Base-by-base conservation (phyloP, 2,888 invertebrate genomes). In the Mythimna pallens region DNA sequence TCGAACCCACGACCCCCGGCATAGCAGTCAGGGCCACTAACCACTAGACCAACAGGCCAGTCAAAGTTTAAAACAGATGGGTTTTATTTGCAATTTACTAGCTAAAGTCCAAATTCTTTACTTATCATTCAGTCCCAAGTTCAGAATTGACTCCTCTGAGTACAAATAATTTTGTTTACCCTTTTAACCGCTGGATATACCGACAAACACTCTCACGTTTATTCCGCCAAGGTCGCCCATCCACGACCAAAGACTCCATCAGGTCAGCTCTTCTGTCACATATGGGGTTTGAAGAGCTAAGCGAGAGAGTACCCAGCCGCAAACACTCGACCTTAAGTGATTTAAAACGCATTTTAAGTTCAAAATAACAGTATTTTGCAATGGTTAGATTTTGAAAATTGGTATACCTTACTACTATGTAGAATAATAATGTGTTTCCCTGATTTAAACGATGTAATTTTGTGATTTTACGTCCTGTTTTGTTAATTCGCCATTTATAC, bases 361-460 rank as follows among this genome's bases (percentile, higher is more conserved):
- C 2, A 20, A 25, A 50, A 59, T 43, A 14, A 9, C 25, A 22
- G 3, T 30, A 22, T 20, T n/a, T 14, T 25, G 34, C 7, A 1
- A 74, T 25, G 17, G 3, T 12, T 34, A 22, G 12, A 43, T 47
- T n/a, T 36, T 54, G 12, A 14, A 36, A 34, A 73, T 25, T 4
- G 17, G n/a, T 50, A 34, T 20, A 2, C 14, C 22, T 12, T 40
- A 36, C 4, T 68, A n/a, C 3, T 55, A 7, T 25, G 25, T 52
- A 30, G 0, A 64, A 55, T 30, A 43, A 67, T 34, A n/a, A 55
- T 17, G 10, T 7, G n/a, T 78, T 81, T 81, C 65, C 78, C 78
- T 81, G 70, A 70, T 65, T 47, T 20, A 5, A 64, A 64, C 62
- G 4, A 47, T 64, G 36, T 40, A 59, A 22, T 0, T 72, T 36